Percentiles rank a stretch among this genome's conserved stretches.
phyloP scores from a whole-genome alignment of 53 echinoderm and acorn worm genomes.

The Henricia sp. region DNA sequence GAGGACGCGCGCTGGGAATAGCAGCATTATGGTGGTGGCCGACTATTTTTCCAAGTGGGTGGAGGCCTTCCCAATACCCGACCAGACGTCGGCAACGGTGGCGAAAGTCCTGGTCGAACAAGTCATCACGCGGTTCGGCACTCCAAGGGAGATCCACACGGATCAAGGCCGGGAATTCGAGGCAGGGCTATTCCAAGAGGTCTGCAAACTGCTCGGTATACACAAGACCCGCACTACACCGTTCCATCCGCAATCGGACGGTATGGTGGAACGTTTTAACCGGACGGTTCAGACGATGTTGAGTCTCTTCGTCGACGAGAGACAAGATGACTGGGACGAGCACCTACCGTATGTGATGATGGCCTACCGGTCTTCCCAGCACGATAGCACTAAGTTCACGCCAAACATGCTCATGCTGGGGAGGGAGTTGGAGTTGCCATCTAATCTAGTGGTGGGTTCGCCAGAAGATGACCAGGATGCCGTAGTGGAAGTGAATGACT shows the following conservation, averaged over 20 bases:
- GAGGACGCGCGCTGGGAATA: background rate
- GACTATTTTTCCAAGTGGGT: constrained; percentile 20
- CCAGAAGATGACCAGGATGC: background rate
- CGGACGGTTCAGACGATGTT: constrained; percentile 39
- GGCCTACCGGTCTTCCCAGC: constrained; percentile 24
- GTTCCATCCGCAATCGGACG: constrained; percentile 60
- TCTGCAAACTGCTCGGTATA: constrained; percentile 23
- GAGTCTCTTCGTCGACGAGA: constrained; percentile 15
- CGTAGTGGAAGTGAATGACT: background rate
- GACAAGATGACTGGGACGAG: constrained; percentile 19
- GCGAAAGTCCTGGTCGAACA: background rate
- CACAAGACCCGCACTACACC: constrained; percentile 51
- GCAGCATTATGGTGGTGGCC: background rate
- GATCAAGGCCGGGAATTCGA: constrained; percentile 33
- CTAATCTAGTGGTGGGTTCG: background rate
- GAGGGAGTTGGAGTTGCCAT: background rate
- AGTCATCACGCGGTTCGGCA: constrained; percentile 1
- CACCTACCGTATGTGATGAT: constrained; percentile 41
- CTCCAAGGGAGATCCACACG: background rate
- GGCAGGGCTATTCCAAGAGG: constrained; percentile 30
- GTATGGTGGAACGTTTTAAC: constrained; percentile 55
- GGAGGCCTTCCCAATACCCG: constrained; percentile 7
- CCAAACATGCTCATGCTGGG: constrained; percentile 46
- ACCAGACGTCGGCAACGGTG: background rate
- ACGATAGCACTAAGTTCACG: constrained; percentile 19